Base-by-base conservation (phyloP, 2,113 vertebrate species). In the Leptobrachium ailaonicum region DNA sequence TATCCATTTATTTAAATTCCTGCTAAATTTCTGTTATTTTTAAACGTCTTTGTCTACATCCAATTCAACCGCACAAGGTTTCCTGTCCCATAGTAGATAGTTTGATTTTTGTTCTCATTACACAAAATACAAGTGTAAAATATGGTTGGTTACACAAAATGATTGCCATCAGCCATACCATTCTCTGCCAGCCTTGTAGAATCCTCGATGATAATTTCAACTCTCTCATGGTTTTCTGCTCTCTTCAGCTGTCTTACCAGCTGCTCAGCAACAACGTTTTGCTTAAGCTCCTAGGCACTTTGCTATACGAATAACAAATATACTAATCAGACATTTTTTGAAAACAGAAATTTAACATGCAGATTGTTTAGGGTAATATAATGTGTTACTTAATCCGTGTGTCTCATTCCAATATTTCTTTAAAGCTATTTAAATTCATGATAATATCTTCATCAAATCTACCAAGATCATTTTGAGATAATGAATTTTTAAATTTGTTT, bases 131-230 rank as follows among this genome's bases (percentile, higher is more conserved):
- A 45, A 73, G 63, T 63, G 66, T 66, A 6, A 6, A 73, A 42
- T n/a, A 5, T 6, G 9, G n/a, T 32, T 44, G 41, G 41, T 79
- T 56, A 32, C 40, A 66, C 12, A 40, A 13, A 73, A 60, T 43
- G 8, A 63, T 32, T 47, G 10, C 56, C n/a, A 64, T 60, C 40
- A 14, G 47, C 43, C 83, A 91, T 87, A 97, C 95, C 95, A 0
- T 94, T 95, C 85, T 96, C 93, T 75, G 92, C 91, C 75, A 97
- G 90, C 10, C 89, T 62, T 94, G 92, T 80, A 97, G 90, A 58
- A 96, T 88, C n/a, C 75, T 96, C 95, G 84, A 95, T 89, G 71
- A 97, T 91, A 60, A 95, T 88, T 81, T 97, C 95, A 54, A 94
- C 79, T n/a, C 93, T 93, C 83, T 97, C 95, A 0, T 93, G 92